Evolutionary conservation across 1,140 invertebrate species (phyloP), one percentile per base, ranked within the genome.

Genomic region (Reticulitermes speratus): DNA sequence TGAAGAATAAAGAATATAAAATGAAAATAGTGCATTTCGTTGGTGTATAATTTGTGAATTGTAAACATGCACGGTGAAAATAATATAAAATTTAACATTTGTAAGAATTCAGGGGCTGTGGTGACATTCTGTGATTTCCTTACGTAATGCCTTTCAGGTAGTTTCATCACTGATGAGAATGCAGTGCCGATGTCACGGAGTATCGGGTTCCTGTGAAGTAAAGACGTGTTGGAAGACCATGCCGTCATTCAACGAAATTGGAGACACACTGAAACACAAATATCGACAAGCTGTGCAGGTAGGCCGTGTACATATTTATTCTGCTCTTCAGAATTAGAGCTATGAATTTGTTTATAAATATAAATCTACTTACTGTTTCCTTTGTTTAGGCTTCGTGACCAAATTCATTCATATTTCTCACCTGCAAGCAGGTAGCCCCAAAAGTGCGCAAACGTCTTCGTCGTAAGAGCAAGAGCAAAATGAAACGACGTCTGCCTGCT

Each of bases 171-270:
- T 92, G 87, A 94, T 95, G 93, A 90, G 90, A 88, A 90, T 92
- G 88, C 91, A 93, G 88, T 95, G 94, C 89, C 93, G 94, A 55
- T 91, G 93, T 90, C 94, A 95, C 88, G 94, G 94, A 1, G 93
- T 95, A 8, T 94, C 93, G 25, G 94, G 94, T 9, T 94, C 94
- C 2, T 95, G 94, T 88, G 93, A 94, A 88, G 89, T 95, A 85
- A 94, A 94, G 89, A 95, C 94, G 8, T 95, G 94, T 89, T 95
- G 94, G 90, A 91, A 91, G 85, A 92, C 91, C 44, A 90, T 94
- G 87, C 93, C 93, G 19, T 87, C 90, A 87, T 92, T 94, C 90
- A 88, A 91, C n/a, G 89, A 92, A 87, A 92, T 94, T 75, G 93
- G 94, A 16, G 90, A 91, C 69, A 90, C 90, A 82, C 89, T 94